A percentile compares a stretch with the other conserved stretches of the same genome.
Conservation (phyloP, 2,113 vertebrate species). For the Daphoenositta chrysoptera region DNA sequence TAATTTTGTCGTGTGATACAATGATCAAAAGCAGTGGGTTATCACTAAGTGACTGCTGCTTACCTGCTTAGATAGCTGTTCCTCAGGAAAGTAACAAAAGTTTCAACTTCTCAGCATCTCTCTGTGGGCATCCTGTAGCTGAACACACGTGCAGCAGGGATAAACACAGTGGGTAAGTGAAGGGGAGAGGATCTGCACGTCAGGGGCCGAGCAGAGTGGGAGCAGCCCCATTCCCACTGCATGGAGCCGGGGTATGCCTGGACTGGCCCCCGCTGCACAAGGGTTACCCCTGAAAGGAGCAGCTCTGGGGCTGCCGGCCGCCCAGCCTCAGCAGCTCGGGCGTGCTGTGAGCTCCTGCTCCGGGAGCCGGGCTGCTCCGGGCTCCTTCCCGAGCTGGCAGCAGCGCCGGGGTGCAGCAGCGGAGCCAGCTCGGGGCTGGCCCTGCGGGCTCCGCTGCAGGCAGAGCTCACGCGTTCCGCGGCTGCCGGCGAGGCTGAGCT, state of each 20-base stretch:
- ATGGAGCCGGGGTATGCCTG: rapidly evolving
- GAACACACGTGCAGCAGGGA: not conserved
- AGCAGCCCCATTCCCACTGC: not conserved
- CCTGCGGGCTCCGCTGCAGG: not conserved
- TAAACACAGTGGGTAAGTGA: not conserved
- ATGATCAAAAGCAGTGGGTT: not conserved
- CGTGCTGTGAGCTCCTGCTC: not conserved
- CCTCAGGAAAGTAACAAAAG: not conserved
- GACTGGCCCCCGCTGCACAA: rapidly evolving
- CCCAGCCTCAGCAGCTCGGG: not conserved
- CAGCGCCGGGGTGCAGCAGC: not conserved
- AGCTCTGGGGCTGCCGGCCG: not conserved
- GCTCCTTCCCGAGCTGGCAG: not conserved
- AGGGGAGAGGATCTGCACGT: not conserved
- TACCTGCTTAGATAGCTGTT: not conserved
- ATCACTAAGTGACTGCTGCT: not conserved
- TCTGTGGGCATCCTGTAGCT: not conserved
- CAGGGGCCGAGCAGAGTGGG: not conserved
- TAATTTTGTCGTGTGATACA: not conserved
- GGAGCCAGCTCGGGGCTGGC: not conserved
- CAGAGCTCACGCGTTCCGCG: not conserved
- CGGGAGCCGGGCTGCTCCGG: not conserved
- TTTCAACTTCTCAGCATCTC: not conserved
- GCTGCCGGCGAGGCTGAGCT: not conserved
- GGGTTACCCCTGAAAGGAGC: not conserved